Base-by-base conservation (phyloP, 1,140 invertebrate species). In the Spodoptera litura region DNA sequence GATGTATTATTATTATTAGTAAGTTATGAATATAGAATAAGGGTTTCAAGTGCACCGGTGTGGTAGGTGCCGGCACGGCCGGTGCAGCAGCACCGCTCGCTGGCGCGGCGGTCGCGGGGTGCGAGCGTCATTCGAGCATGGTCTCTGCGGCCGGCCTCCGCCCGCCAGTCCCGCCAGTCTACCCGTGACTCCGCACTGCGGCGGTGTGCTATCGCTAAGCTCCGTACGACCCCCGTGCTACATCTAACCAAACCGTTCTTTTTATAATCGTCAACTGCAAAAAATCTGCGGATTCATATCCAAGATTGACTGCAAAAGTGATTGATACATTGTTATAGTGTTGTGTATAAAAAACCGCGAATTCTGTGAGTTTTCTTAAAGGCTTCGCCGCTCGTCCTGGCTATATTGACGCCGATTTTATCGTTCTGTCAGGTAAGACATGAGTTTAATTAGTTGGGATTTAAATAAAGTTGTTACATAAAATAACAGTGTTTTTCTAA, bases 341-440 rank as follows among this genome's bases (percentile, higher is more conserved):
- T 85, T 75, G 84, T 86, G 85, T 88, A 80, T 83, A 79, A 74
- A 77, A 84, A 83, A 78, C 78, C 78, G 81, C 80, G 66, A 82
- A 80, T 82, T 80, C 72, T 85, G 88, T 91, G 88, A 82, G 81
- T 78, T 84, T 82, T 84, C 64, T 84, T 71, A 85, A 79, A 85
- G 79, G 83, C 84, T 85, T 85, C 73, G 70, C 75, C 79, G 81
- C 77, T 84, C 75, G 68, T 86, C 85, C 83, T 81, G 83, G 83
- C 84, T 81, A 84, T 87, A 89, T 88, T 87, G 83, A 89, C 90
- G 86, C 84, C 88, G 87, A 89, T 89, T 84, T 81, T 83, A 78
- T 83, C 82, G 85, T 89, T 87, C 84, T 78, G 84, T 85, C 89
- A 93, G 91, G 91, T 93, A 93, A 93, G 90, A 89, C 52, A 27